phyloP scores from a whole-genome alignment of 2,888 invertebrate genomes.

The Nomada fabriciana region DNA sequence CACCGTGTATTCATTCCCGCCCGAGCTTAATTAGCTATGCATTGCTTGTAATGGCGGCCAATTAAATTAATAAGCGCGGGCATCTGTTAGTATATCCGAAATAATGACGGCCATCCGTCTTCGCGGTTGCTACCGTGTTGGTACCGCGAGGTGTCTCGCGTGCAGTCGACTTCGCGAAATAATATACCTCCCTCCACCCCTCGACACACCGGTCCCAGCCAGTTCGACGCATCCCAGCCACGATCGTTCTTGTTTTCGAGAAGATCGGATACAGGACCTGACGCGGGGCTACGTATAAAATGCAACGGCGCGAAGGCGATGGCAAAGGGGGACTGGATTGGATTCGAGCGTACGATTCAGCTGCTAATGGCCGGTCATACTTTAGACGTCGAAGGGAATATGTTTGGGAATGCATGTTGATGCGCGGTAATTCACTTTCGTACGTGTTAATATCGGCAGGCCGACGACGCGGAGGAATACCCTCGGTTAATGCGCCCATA shows the following conservation, averaged over 20 bases:
- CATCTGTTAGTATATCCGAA: slow-evolving; percentile 78
- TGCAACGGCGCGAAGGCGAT: slow-evolving; percentile 41
- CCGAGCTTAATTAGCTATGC: slow-evolving; percentile 80
- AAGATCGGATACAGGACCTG: slow-evolving; percentile 48
- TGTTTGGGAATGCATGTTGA: slow-evolving; percentile 70
- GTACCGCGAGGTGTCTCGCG: slow-evolving; percentile 50
- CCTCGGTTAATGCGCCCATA: slow-evolving; percentile 64
- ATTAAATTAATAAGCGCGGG: slow-evolving; percentile 81
- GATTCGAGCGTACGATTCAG: slow-evolving; percentile 65
- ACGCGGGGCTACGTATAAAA: slow-evolving; percentile 34
- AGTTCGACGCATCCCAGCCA: slow-evolving; percentile 11
- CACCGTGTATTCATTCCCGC: slow-evolving; percentile 71
- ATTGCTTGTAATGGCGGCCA: slow-evolving; percentile 79
- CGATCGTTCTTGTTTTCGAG: slow-evolving; percentile 61
- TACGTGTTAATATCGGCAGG: slow-evolving; percentile 72
- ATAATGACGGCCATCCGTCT: slow-evolving; percentile 80
- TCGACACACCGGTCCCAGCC: slow-evolving; percentile 11
- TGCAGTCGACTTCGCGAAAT: slow-evolving; percentile 61
- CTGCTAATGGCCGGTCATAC: slow-evolving; percentile 65
- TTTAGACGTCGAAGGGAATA: slow-evolving; percentile 67
- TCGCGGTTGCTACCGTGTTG: slow-evolving; percentile 73
- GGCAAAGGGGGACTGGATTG: slow-evolving; percentile 12
- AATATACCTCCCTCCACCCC: slow-evolving; percentile 40
- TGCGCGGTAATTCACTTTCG: slow-evolving; percentile 72
- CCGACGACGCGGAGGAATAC: slow-evolving; percentile 61